A percentile compares a stretch with the other conserved stretches of the same genome.
phyloP scores from a whole-genome alignment of 2,797 vertebrate species.

The Pangasius krempfi region DNA sequence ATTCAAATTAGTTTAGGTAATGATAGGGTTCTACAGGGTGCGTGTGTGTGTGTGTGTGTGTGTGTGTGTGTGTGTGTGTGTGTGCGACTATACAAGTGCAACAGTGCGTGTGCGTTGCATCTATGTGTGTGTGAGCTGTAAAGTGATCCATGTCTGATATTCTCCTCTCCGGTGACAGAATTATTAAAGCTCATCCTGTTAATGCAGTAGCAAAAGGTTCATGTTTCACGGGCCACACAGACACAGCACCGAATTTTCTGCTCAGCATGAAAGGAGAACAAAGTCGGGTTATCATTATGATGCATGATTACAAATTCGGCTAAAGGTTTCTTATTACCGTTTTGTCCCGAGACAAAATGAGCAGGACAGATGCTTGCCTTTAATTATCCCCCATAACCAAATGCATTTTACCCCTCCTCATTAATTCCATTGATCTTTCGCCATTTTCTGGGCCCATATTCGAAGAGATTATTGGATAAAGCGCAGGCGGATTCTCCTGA shows the following conservation, averaged over 20 bases:
- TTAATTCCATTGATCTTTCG: conserved; percentile 84
- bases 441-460: conserved; percentile 80
- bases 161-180: conserved; percentile 71
- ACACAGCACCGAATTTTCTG: not conserved
- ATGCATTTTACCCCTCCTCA: conserved; percentile 76
- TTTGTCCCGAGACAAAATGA: conserved; percentile 65
- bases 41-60: conserved; percentile 1
- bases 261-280: conserved; percentile 16
- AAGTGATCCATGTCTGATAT: conserved; percentile 73
- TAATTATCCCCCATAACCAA: conserved; percentile 80
- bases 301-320: not conserved
- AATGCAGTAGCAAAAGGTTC: conserved; percentile 73
- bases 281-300: conserved; percentile 21
- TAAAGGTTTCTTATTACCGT: conserved; percentile 62
- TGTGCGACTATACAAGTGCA: conserved; percentile 9
- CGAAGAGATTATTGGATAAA: conserved; percentile 84
- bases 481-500: conserved; percentile 71
- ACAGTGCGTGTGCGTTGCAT: conserved; percentile 23
- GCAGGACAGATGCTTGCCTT: conserved; percentile 65
- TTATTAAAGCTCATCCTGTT: conserved; percentile 79
- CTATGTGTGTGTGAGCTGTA: conserved; percentile 60
- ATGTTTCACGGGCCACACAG: conserved; percentile 64
- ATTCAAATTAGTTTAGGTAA: not conserved
- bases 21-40: not conserved
- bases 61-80: conserved; percentile 9